Evolutionary conservation across 2,797 vertebrate genomes (phyloP).

Genomic region (Potorous gilbertii): DNA sequence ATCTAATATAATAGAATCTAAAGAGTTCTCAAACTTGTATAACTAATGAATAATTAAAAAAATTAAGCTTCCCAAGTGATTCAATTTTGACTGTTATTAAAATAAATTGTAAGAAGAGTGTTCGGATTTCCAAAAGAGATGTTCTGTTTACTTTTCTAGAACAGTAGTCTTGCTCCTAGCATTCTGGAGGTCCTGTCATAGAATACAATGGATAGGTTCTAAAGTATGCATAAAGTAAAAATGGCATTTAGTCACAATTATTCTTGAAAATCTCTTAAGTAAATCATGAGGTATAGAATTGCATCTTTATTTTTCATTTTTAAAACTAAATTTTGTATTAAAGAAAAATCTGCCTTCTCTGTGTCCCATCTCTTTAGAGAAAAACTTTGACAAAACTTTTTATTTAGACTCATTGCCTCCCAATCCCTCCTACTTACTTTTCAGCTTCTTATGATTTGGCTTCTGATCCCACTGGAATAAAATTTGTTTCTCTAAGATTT

Average conservation of each 20-base stretch:
- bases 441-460: neutral
- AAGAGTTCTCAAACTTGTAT: neutral
- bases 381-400: neutral
- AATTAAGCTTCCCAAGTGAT: neutral
- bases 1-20: neutral
- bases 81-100: neutral
- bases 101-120: neutral
- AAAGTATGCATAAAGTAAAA: neutral
- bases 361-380: neutral
- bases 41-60: neutral
- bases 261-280: neutral
- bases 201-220: neutral
- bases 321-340: neutral
- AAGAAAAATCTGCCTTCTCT: neutral
- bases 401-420: neutral
- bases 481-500: neutral
- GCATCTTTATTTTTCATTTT: neutral
- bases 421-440: neutral
- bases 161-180: neutral
- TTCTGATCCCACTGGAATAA: neutral
- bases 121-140: neutral
- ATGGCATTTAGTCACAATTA: neutral
- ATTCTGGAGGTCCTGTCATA: neutral
- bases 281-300: neutral
- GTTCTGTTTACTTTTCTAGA: neutral